phyloP scores from a whole-genome alignment of 2,113 vertebrate species.

The Atlantisia rogersi region DNA sequence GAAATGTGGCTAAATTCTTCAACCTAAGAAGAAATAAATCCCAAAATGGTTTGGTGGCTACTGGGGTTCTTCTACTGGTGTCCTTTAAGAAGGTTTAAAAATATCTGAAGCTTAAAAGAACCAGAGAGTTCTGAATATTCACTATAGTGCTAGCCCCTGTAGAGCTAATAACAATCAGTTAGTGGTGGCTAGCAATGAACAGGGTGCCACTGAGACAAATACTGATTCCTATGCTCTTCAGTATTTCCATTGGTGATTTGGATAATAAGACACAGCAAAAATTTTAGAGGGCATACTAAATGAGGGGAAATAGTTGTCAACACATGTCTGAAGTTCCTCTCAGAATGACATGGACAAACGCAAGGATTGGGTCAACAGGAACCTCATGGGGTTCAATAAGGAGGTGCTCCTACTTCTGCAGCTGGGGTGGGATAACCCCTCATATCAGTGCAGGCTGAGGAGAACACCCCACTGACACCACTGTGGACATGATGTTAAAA shows the following conservation, averaged over 20 bases:
- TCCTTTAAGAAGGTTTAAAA: background rate
- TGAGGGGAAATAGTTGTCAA: background rate
- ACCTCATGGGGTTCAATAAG: fast-evolving
- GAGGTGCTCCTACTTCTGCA: background rate
- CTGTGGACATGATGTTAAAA: fast-evolving
- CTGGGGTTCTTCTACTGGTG: background rate
- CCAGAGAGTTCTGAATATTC: background rate
- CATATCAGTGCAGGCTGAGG: background rate
- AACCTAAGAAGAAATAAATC: background rate
- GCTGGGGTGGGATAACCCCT: background rate
- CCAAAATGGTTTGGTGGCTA: background rate
- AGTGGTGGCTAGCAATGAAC: background rate
- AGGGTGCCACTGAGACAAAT: background rate
- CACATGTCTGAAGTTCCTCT: background rate
- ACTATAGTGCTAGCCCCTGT: fast-evolving
- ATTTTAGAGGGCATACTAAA: background rate
- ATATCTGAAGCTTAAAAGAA: background rate
- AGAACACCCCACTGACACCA: background rate
- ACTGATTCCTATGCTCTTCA: background rate
- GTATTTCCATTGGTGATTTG: background rate
- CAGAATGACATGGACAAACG: background rate
- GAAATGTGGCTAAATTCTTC: background rate
- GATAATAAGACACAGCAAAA: background rate
- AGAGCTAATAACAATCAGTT: background rate
- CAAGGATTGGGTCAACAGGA: background rate